Base-by-base conservation (phyloP, 2,113 vertebrate species). In the Chlamydotis undulata region DNA sequence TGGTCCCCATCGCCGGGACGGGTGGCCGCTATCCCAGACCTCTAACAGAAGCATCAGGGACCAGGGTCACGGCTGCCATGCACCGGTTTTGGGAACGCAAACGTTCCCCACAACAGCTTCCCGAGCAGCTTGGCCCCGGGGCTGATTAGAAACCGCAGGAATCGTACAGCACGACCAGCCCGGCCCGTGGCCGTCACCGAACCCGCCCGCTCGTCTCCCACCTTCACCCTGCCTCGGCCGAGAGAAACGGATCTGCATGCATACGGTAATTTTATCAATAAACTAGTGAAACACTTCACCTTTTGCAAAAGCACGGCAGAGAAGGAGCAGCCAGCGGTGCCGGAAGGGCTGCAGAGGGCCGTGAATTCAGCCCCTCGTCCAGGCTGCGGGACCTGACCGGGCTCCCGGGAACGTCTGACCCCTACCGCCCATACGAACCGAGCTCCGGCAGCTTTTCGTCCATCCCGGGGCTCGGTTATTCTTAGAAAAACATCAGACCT, bases 351-450 rank as follows among this genome's bases (percentile, higher is more conserved):
- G 60, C 45, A 39, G 29, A 24, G 39, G 19, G 37, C 29, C 2
- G 0, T 4, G 0, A 41, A 41, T 22, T 10, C 5, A 0, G 5
- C 45, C 21, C 59, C 39, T 10, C 12, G 15, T 6, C 67, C 50
- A 19, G 43, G 53, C 11, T 25, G 43, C 2, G 4, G 29, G n/a
- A 3, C 2, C 67, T 18, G 43, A 14, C 24, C 3, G 1, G n/a
- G 41, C 7, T 35, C 31, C 65, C 10, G 25, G 1, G 35, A 13
- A 16, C 1, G 4, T 26, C 22, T 10, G 9, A 3, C 65, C 41
- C 41, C 14, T 41, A 41, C 45, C 7, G 41, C 35, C 73, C 50
- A 14, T 9, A 17, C 13, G 16, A 14, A 8, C 57, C 9, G 15
- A 12, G 63, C 31, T 12, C 50, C 4, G 41, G 10, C 41, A 29